Evolutionary conservation across 2,113 vertebrate species (phyloP), one percentile per base, ranked within the genome.

Genomic region (Charina bottae): DNA sequence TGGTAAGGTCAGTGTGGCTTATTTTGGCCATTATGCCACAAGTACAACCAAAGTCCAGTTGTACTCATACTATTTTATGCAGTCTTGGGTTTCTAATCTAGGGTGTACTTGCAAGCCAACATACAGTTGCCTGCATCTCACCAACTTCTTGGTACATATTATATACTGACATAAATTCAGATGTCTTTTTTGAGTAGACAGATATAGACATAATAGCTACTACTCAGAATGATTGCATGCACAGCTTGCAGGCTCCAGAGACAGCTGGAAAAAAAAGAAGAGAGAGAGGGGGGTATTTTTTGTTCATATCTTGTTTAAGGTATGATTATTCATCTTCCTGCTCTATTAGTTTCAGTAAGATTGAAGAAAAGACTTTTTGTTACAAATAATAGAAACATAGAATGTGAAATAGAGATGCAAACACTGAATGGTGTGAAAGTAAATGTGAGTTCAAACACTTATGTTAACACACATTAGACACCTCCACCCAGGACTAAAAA

Each of bases 371-470:
- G 88, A 92, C 92, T 96, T 94, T 94, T 94, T 93, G 92, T 91
- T 58, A 46, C 6, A 15, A 1, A 12, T 83, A 91, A 46, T n/a
- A 10, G 28, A 90, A 83, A 6, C 6, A 37, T 2, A 42, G 55
- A 58, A 13, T 89, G 56, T 37, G 83, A 85, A 93, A 90, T 93
- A 95, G 92, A 93, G 94, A 93, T 78, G 0, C 90, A 78, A 92
- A 95, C 92, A 93, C 83, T 93, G 92, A 90, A 94, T 91, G 94
- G 92, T 93, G 92, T 92, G 94, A 93, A 95, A 97, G 93, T 93
- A 95, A n/a, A 59, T 91, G 93, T 93, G 94, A 92, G 94, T 54
- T 88, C 90, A 95, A 91, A 94, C 95, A 93, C 94, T 93, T 94
- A 90, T 86, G 88, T 91, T 95, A 93, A 90, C 94, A 95, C 93